Evolutionary conservation across 2,888 invertebrate species (phyloP), one percentile per base, ranked within the genome.

Genomic region (Stictocephala bisonia): DNA sequence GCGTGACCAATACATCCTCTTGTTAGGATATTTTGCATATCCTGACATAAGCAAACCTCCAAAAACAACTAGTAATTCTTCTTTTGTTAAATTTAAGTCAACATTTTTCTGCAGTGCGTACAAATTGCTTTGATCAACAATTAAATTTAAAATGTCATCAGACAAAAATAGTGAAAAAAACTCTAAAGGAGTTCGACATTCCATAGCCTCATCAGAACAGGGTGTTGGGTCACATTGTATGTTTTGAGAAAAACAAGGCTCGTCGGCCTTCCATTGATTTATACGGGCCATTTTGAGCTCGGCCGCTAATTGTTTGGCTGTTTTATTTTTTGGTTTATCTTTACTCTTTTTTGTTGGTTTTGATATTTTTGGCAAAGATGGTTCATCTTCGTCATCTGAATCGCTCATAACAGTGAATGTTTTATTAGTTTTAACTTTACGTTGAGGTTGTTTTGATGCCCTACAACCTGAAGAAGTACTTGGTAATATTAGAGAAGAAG

Each of bases 31-130:
- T 40, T 70, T 70, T 9, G 56, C 56, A 35, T 31, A 70, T 11
- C 70, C 68, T 20, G 68, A 68, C 50, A 68, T 48, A n/a, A 68
- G 50, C 18, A 68, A 50, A 29, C 70, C 53, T 4, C 53, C 53
- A 35, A 70, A 35, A 26, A 51, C 53, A 26, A 51, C 53, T 20
- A 27, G 13, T 22, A 70, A 27, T 27, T 70, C 70, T 20, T 70
- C 70, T 56, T 24, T 70, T 24, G 70, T 70, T n/a, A 70, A 51
- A 70, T 70, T 70, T 20, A 70, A 40, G 24, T 53, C 24, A 31
- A 53, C 53, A 70, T 70, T 70, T n/a, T 70, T 70, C 40, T 56
- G 70, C 24, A 56, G 56, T 20, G 70, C 40, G 31, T 70, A 70
- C 29, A 70, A 56, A 31, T 70, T 70, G 24, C 70, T 70, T 56